These are phyloP conservation scores for Microtus ochrogaster DNA, from an alignment of 2,113 vertebrate genomes.

Conservation along the genomic window DNA sequence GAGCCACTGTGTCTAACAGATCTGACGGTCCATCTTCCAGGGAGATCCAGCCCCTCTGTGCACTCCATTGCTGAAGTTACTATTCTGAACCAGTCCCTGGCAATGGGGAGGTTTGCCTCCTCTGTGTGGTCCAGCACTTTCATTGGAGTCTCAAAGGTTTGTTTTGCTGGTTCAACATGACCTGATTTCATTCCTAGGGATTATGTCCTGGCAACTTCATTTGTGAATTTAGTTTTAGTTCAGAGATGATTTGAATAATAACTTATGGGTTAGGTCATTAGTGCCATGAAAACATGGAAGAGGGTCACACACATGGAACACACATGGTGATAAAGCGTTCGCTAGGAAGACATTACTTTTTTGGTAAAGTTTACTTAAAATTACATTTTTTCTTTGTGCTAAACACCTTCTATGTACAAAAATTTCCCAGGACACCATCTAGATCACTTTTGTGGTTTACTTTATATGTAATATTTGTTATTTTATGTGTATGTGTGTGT, in stretches of 20 bases:
- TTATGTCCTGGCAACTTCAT: constrained; percentile 54
- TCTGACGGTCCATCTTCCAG: neutral
- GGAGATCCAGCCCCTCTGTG: neutral
- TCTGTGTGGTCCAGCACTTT: neutral
- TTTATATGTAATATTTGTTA: neutral
- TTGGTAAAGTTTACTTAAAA: constrained; percentile 15
- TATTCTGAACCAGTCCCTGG: neutral
- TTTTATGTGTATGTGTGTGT: neutral
- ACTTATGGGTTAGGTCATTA: constrained; percentile 72
- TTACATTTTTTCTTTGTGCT: neutral
- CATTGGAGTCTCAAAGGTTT: constrained; percentile 46
- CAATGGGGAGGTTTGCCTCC: neutral
- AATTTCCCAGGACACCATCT: neutral
- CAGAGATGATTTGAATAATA: constrained; percentile 76
- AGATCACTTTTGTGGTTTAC: neutral
- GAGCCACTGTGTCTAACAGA: neutral
- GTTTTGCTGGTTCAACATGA: constrained; percentile 70
- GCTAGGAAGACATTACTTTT: constrained; percentile 3
- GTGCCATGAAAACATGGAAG: neutral
- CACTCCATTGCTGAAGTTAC: neutral
- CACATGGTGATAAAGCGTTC: neutral
- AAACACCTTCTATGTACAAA: neutral
- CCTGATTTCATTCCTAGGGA: constrained; percentile 51
- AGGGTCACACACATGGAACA: neutral
- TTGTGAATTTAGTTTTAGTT: constrained; percentile 76